phyloP scores from a whole-genome alignment of 2,113 vertebrate species.

The Hyperoodon ampullatus region DNA sequence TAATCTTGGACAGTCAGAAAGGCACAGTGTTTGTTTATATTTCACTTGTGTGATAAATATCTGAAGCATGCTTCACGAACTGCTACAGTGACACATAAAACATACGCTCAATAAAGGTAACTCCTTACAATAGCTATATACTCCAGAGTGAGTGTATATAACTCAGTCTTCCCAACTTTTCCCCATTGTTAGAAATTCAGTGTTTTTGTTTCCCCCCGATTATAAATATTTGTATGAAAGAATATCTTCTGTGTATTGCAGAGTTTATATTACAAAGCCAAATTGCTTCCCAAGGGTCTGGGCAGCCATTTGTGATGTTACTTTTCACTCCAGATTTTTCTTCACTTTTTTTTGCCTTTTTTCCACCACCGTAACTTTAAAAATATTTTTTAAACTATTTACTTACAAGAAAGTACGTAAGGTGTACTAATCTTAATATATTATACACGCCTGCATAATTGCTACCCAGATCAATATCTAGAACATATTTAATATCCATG shows the following conservation, averaged over 20 bases:
- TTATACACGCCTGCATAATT: not conserved
- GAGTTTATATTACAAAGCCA: not conserved
- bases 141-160: not conserved
- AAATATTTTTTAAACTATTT: not conserved
- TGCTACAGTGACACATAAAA: not conserved
- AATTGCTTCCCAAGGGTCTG: not conserved
- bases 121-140: not conserved
- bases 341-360: not conserved
- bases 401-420: not conserved
- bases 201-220: not conserved
- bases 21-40: not conserved
- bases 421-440: not conserved
- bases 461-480: not conserved
- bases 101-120: not conserved
- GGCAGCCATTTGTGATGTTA: not conserved
- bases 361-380: not conserved
- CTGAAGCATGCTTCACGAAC: not conserved
- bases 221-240: slow-evolving; percentile 6
- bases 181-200: not conserved
- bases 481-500: not conserved
- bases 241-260: not conserved
- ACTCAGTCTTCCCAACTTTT: not conserved
- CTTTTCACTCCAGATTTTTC: not conserved
- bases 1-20: not conserved
- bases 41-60: not conserved